phyloP scores from a whole-genome alignment of 1,140 invertebrate species.

The Schlechtendalia chinensis region DNA sequence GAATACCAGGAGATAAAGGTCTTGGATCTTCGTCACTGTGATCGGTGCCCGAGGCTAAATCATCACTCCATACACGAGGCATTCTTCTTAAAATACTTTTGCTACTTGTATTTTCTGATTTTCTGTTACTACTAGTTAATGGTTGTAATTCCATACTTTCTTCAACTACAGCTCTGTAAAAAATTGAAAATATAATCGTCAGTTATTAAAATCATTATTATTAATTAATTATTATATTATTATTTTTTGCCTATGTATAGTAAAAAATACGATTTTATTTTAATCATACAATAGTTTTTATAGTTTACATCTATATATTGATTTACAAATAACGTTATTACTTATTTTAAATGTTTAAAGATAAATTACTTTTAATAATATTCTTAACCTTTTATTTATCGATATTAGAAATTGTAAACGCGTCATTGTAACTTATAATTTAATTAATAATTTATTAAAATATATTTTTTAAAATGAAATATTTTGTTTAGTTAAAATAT shows the following conservation, averaged over 20 bases:
- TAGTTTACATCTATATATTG: too few relatives aligned
- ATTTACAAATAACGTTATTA: background rate
- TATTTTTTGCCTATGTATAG: too few relatives aligned
- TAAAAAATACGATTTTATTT: too few relatives aligned
- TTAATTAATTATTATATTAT: too few relatives aligned
- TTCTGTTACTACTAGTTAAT: slow-evolving; percentile 57
- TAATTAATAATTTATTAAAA: too few relatives aligned
- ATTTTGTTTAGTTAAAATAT: too few relatives aligned
- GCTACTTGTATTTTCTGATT: slow-evolving; percentile 49
- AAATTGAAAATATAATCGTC: background rate
- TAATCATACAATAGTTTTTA: too few relatives aligned
- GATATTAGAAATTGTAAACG: too few relatives aligned
- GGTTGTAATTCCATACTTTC: slow-evolving; percentile 70
- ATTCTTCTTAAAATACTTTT: slow-evolving; percentile 66
- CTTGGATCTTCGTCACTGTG: slow-evolving; percentile 58
- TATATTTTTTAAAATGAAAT: too few relatives aligned
- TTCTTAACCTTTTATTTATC: too few relatives aligned
- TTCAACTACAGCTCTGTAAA: slow-evolving; percentile 51
- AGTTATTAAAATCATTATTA: too few relatives aligned
- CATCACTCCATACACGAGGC: slow-evolving; percentile 68
- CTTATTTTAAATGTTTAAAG: background rate
- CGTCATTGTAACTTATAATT: too few relatives aligned
- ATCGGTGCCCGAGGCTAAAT: slow-evolving; percentile 61
- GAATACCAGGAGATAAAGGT: slow-evolving; percentile 69
- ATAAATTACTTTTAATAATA: background rate